Evolutionary conservation across 1,140 invertebrate genomes (phyloP).

Genomic region (Drosophila prosaltans): DNA sequence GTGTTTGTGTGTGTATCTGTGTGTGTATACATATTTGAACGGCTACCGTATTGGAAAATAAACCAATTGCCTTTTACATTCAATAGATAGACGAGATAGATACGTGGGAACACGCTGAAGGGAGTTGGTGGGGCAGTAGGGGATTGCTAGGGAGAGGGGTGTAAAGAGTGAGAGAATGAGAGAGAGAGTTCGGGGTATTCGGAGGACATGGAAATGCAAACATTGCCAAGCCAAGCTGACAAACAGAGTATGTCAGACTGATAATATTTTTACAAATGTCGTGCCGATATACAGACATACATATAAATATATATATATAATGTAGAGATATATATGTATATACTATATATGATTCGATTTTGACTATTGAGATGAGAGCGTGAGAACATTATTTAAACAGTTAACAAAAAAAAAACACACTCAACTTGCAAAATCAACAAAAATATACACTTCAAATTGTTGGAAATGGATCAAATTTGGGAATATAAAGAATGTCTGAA

Average conservation of each 20-base stretch:
- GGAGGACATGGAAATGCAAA: conserved; percentile 69
- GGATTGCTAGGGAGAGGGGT: neutral
- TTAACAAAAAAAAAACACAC: too few species aligned
- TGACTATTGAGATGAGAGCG: conserved; percentile 11
- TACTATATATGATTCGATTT: conserved; percentile 24
- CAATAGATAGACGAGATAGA: conserved; percentile 58
- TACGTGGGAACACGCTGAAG: conserved; percentile 24
- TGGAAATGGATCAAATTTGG: too few species aligned
- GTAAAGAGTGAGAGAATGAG: neutral
- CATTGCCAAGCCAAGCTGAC: conserved; percentile 57
- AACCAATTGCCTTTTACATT: conserved; percentile 76
- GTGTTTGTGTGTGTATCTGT: conserved; percentile 29
- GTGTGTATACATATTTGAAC: conserved; percentile 62
- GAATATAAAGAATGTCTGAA: too few species aligned
- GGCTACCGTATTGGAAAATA: conserved; percentile 80
- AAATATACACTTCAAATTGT: too few species aligned
- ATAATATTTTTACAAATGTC: conserved; percentile 68
- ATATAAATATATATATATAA: conserved; percentile 23
- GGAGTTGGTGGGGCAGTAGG: conserved; percentile 8
- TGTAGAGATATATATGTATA: conserved; percentile 23
- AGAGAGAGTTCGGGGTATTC: neutral
- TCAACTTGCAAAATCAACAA: too few species aligned
- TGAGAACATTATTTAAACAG: neutral
- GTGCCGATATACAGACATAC: conserved; percentile 27
- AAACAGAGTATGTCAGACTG: conserved; percentile 56